A percentile compares a stretch with the other conserved stretches of the same genome.
These are phyloP conservation scores for Pseudolaguvia tuberculata DNA, from an alignment of 2,113 vertebrate species.

Conservation along the genomic window DNA sequence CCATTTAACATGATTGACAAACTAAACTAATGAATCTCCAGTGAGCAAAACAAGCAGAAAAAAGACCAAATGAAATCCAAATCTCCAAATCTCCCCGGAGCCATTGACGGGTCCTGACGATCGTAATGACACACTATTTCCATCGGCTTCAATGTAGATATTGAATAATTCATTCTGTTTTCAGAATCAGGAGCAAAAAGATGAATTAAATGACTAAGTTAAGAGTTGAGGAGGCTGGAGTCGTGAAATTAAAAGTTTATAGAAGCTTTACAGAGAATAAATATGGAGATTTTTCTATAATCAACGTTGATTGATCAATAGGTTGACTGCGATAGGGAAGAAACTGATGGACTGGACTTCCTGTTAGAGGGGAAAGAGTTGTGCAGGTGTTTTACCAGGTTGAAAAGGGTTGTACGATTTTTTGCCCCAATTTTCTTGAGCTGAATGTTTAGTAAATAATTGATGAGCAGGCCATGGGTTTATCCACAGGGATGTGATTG, in stretches of 20 bases:
- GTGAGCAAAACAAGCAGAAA: conserved; percentile 6
- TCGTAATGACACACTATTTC: conserved; percentile 12
- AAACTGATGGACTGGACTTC: no score
- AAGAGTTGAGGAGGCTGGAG: not conserved
- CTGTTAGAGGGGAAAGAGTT: no score
- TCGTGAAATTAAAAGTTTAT: not conserved
- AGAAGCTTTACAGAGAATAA: no score
- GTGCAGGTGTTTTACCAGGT: no score
- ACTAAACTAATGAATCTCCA: conserved; percentile 6
- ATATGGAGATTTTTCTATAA: no score
- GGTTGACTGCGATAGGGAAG: no score
- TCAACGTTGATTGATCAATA: no score
- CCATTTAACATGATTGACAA: not conserved
- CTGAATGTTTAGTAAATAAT: not conserved
- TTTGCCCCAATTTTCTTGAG: no score
- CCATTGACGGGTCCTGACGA: not conserved
- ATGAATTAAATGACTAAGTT: conserved; percentile 20
- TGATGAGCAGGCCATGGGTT: not conserved
- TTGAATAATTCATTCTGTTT: conserved; percentile 16
- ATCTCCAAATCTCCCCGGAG: conserved; percentile 15
- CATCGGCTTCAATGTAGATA: conserved; percentile 1
- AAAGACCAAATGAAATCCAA: conserved; percentile 4
- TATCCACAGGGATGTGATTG: not conserved
- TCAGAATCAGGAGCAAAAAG: conserved; percentile 2
- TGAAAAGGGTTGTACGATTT: no score